A percentile compares a stretch with the other conserved stretches of the same genome.
Evolutionary conservation across 2,113 vertebrate species (phyloP).

Genomic region (Cephalopholis sonnerati): DNA sequence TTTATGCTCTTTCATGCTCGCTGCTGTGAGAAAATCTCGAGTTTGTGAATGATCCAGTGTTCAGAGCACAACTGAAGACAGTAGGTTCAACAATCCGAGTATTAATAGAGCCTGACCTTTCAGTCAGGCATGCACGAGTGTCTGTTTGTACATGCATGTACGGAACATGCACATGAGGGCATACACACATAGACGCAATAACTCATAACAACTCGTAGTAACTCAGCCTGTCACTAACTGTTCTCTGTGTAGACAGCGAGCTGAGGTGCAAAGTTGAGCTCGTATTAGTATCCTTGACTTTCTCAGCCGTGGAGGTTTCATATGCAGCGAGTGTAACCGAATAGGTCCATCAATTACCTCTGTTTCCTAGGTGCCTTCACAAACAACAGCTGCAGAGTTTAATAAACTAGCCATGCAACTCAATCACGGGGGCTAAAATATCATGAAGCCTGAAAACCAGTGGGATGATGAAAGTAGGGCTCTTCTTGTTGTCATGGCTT

Average conservation of each 20-base stretch:
- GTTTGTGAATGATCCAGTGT: constrained; percentile 4
- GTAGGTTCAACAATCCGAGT: constrained; percentile 34
- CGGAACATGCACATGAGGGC: background rate
- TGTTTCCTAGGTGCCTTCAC: constrained; percentile 80
- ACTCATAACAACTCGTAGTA: constrained; percentile 38
- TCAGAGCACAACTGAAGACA: constrained; percentile 7
- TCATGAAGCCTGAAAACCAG: constrained; percentile 66
- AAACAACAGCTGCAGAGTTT: constrained; percentile 87
- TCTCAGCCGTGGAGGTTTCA: constrained; percentile 60
- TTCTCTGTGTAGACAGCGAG: constrained; percentile 35
- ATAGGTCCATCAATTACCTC: constrained; percentile 79
- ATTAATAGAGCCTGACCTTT: constrained; percentile 71
- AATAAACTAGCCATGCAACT: constrained; percentile 72
- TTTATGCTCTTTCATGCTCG: background rate
- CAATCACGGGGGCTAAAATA: constrained; percentile 68
- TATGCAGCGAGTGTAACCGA: constrained; percentile 72
- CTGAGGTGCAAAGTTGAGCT: constrained; percentile 45
- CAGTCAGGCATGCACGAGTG: background rate
- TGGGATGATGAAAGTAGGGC: constrained; percentile 65
- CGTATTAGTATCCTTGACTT: constrained; percentile 67
- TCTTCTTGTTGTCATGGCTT: constrained; percentile 48
- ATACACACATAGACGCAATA: constrained; percentile 22
- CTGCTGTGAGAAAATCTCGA: background rate
- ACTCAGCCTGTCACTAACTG: constrained; percentile 34
- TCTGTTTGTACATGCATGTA: constrained; percentile 16